Base-by-base conservation (phyloP, 2,888 invertebrate species). In the Nebria brevicollis region DNA sequence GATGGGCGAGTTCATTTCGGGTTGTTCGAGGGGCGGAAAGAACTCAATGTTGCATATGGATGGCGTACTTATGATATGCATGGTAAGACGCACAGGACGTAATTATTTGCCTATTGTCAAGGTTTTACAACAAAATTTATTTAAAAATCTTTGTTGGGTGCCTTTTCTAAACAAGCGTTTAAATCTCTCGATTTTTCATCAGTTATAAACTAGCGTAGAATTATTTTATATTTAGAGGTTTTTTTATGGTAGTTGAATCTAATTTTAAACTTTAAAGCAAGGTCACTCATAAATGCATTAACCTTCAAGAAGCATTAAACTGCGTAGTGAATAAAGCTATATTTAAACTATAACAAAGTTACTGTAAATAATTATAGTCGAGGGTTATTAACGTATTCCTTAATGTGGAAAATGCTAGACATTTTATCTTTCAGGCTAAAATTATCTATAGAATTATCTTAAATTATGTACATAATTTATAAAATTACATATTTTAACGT, bases 1-100 rank as follows among this genome's bases (percentile, higher is more conserved):
- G 94, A 93, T 77, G 97, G 96, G 0, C 91, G 92, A 84, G 93
- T 97, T 82, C 93, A 94, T 87, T 96, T 97, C 87, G 98, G 98
- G 0, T 91, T 98, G 8, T 96, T 98, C 86, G 94, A 94, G 85
- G 98, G 98, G 0, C 93, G 93, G 83, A 96, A 96, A 87, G 93
- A 94, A 84, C 89, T 98, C 64, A 95, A 97, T 87, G 93, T 93
- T 82, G 95, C 95, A 2, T 95, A 96, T 86, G 97, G 97, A 4
- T 93, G 93, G 91, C 93, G 97, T 86, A 91, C 91, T 77, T 92
- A 94, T 86, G 92, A 94, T 83, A 93, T 97, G 83, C 94, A 95
- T 87, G 94, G 96, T 97, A 89, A 92, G 34, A 34, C 34, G 5
- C 34, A 34, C 34, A 34, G 34, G 34, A 34, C 34, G 34, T 34